Conservation (phyloP, 1,140 invertebrate genomes). For the Mizuhopecten yessoensis region DNA sequence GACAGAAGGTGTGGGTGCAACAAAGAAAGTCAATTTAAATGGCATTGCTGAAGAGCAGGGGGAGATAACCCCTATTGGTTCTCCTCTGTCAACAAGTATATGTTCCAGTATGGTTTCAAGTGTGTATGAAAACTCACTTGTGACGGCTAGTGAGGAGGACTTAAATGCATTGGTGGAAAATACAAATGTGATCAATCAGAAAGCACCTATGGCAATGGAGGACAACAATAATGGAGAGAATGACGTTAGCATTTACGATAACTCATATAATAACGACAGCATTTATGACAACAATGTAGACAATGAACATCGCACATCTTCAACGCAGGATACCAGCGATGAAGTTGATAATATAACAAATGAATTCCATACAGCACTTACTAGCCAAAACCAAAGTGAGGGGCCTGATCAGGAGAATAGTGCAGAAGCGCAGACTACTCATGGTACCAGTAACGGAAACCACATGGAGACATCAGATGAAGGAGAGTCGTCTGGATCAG, state of each 20-base stretch:
- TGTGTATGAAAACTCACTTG: slow-evolving; percentile 76
- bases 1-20: not conserved
- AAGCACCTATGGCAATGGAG: not conserved
- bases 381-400: not conserved
- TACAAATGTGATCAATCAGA: not conserved
- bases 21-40: slow-evolving; percentile 44
- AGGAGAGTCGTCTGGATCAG: not conserved
- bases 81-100: slow-evolving; percentile 75
- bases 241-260: not conserved
- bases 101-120: slow-evolving; percentile 80
- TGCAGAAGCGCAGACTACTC: not conserved
- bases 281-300: slow-evolving; percentile 49
- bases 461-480: slow-evolving; percentile 48
- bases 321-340: not conserved
- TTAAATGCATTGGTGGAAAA: slow-evolving; percentile 22
- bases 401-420: not conserved
- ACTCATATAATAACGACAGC: slow-evolving; percentile 41
- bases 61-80: slow-evolving; percentile 69
- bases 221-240: slow-evolving; percentile 54
- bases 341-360: not conserved
- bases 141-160: slow-evolving; percentile 53
- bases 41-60: slow-evolving; percentile 54
- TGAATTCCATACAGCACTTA: not conserved
- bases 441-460: slow-evolving; percentile 36
- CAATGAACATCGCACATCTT: slow-evolving; percentile 30